Base-by-base conservation (phyloP, 2,888 invertebrate genomes). In the Sarcophaga carnaria region DNA sequence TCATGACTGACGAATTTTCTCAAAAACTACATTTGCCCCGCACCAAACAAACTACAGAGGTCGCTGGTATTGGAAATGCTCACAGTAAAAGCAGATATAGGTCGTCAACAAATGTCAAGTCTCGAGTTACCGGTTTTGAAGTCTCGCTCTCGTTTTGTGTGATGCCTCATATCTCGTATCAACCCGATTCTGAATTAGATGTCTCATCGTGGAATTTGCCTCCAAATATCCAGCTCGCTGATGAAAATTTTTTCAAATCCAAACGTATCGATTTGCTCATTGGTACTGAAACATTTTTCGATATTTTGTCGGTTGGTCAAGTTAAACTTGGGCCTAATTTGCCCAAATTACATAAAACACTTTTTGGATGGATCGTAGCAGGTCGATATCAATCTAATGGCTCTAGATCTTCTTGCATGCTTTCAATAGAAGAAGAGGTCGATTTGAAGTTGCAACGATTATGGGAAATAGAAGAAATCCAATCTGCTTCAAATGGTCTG, bases 301-400 rank as follows among this genome's bases (percentile, higher is more conserved):
- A 76, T 37, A 70, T 88, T 27, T 62, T 88, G n/a, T 69, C 85
- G 17, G 85, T 88, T 27, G 89, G 84, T 3, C 87, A 89, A 80
- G 84, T 89, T 20, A 87, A 83, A 37, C 71, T 88, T 37, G 88
- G 88, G 10, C n/a, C 45, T 2, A 70, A 80, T 59, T 74, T 88
- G 17, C 88, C 88, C 4, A 84, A 74, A 27, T 79, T 89, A 1
- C 89, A 89, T 60, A 89, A 89, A 69, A 88, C 89, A 1, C 60
- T 86, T 12, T 69, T 89, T 10, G 88, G 89, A 20, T 89, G 89
- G 88, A 81, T 88, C 2, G 87, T 89, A 8, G 84, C 88, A 14
- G 88, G 85, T 3, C 49, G 74, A 12, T 88, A 82, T 22, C 60
- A 49, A 11, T 49, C 49, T 49, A 72, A 72, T 37, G 47, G 47